Percentiles rank a stretch among this genome's conserved stretches.
Conservation (phyloP, 35 echinoderm and acorn worm genomes). For the Holothuria glaberrima region DNA sequence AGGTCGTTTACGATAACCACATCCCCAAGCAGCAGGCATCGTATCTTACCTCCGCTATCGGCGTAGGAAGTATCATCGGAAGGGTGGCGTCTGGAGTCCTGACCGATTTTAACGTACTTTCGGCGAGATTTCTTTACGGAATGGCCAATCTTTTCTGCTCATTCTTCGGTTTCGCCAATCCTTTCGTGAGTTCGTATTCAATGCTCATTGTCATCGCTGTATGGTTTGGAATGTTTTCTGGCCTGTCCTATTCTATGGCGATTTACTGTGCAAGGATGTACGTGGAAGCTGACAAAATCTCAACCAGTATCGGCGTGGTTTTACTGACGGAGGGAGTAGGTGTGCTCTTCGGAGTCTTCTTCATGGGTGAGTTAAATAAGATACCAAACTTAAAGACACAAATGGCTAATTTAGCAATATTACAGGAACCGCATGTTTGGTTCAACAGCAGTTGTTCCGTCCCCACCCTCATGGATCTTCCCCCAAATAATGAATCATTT, state of each 20-base stretch:
- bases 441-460: no score
- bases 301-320: constrained; percentile 25
- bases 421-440: no score
- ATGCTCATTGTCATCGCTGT: constrained; percentile 13
- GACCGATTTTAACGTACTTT: constrained; percentile 17
- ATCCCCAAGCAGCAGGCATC: constrained; percentile 5
- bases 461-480: no score
- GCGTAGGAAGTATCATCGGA: constrained; percentile 35
- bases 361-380: constrained; percentile 40
- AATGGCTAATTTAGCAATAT: no score
- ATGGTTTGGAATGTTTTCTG: constrained; percentile 47
- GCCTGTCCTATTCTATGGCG: constrained; percentile 6
- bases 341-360: constrained; percentile 39
- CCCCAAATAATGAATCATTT: no score
- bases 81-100: not conserved
- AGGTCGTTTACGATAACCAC: constrained; percentile 17
- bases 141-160: constrained; percentile 29
- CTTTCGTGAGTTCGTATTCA: constrained; percentile 28
- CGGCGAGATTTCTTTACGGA: constrained; percentile 29
- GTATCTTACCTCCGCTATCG: constrained; percentile 31
- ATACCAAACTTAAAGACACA: not conserved
- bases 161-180: constrained; percentile 33
- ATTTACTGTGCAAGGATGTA: constrained; percentile 22
- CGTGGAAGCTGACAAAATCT: not conserved
- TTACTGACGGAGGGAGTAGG: constrained; percentile 39